Evolutionary conservation across 2,888 invertebrate species (phyloP), one percentile per base, ranked within the genome.

Genomic region (Ophion obscuratus): DNA sequence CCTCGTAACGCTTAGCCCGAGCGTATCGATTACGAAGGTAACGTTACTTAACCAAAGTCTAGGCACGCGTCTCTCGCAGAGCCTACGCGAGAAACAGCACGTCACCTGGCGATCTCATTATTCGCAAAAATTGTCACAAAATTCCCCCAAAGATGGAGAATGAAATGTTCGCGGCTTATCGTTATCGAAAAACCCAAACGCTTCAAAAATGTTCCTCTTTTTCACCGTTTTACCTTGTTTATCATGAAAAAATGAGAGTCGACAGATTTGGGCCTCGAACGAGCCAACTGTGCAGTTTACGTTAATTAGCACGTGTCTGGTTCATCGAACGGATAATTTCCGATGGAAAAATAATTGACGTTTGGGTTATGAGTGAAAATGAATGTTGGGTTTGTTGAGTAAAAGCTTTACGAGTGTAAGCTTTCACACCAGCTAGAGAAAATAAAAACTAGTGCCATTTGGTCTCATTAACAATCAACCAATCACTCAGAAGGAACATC

Each of bases 1-100:
- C 86, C 4, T 59, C 68, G 27, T 14, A 5, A 5, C 53, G 71
- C 17, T 71, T 81, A 80, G 61, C 62, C 14, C 40, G 76, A 75
- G 14, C 74, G 64, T 68, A 77, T 73, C 61, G 40, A 84, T 74
- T 61, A 67, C 10, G 67, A 80, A 81, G 84, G 81, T 77, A 31
- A 67, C 40, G 40, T 81, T 84, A 31, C 81, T 73, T 67, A 84
- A 84, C 64, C n/a, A n/a, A 7, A 14, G 68, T 59, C 31, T 62
- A 66, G n/a, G 20, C 67, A 24, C 36, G 67, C 59, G 40, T 10
- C 61, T 53, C 27, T n/a, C 24, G 4, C 11, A 40, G n/a, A 67
- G 71, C 31, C 31, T 71, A 80, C 79, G 84, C 71, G 80, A 36
- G 31, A 14, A 67, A 27, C 24, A 14, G 61, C 84, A 76, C 84